phyloP scores from a whole-genome alignment of 1,140 invertebrate species.

The Aethina tumida region DNA sequence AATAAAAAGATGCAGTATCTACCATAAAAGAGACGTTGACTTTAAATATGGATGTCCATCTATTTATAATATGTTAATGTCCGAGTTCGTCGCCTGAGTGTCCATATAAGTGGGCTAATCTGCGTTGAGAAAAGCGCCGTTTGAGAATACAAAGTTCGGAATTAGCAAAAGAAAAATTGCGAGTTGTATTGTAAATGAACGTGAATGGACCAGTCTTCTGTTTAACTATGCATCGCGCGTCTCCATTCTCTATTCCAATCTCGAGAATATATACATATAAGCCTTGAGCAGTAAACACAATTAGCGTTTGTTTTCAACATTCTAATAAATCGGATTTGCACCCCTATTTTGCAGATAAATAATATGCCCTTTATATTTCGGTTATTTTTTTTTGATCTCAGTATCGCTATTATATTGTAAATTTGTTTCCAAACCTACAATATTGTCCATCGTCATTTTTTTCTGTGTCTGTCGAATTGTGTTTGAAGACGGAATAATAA shows the following conservation, averaged over 20 bases:
- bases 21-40: too few species aligned
- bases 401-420: too few species aligned
- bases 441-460: too few species aligned
- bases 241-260: conserved; percentile 19
- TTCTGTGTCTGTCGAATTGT: too few species aligned
- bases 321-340: conserved; percentile 30
- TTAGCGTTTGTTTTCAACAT: conserved; percentile 30
- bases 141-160: conserved; percentile 29
- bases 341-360: conserved; percentile 26
- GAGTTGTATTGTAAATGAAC: conserved; percentile 24
- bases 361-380: conserved; percentile 19
- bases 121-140: conserved; percentile 10
- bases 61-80: too few species aligned
- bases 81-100: conserved; percentile 12
- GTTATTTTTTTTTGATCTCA: too few species aligned
- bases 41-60: too few species aligned
- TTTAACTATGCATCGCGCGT: conserved; percentile 24
- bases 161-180: conserved; percentile 28
- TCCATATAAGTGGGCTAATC: conserved; percentile 14
- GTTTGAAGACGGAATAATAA: too few species aligned
- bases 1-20: too few species aligned
- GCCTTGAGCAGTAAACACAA: conserved; percentile 29
- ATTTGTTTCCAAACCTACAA: too few species aligned
- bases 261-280: conserved; percentile 25
- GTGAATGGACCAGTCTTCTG: conserved; percentile 19